Conservation (phyloP, 2,888 invertebrate genomes). For the Drosophila anceps region DNA sequence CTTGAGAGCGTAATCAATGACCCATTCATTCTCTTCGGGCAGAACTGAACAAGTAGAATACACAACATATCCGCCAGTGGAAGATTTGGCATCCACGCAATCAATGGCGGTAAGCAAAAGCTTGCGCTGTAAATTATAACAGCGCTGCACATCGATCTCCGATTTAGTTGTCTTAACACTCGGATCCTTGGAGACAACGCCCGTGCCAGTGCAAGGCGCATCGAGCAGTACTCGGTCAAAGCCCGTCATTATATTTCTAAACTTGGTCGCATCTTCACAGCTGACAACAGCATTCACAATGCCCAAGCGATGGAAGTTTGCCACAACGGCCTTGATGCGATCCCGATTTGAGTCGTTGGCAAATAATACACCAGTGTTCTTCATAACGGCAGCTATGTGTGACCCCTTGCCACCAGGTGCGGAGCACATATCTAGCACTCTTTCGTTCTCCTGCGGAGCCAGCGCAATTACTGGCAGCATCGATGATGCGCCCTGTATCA, state of each 20-base stretch:
- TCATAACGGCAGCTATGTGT: conserved; percentile 99
- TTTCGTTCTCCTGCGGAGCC: conserved; percentile 97
- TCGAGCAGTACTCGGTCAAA: conserved; percentile 98
- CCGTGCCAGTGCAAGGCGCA: conserved; percentile 99
- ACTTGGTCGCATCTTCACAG: conserved; percentile 95
- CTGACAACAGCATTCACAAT: conserved; percentile 97
- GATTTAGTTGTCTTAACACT: conserved; percentile 97
- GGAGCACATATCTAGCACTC: conserved; percentile 97
- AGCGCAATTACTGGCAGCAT: conserved; percentile 99
- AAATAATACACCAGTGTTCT: conserved; percentile 97
- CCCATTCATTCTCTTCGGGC: conserved; percentile 99
- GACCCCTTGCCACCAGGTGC: conserved; percentile 99
- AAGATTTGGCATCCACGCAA: conserved; percentile 95
- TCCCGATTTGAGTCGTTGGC: conserved; percentile 98
- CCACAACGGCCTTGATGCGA: conserved; percentile 95
- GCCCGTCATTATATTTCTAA: conserved; percentile 93
- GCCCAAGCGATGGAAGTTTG: conserved; percentile 98
- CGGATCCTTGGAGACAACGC: conserved; percentile 98
- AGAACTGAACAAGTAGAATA: conserved; percentile 99
- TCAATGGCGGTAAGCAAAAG: conserved; percentile 98
- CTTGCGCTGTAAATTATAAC: conserved; percentile 96
- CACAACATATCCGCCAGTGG: conserved; percentile 97
- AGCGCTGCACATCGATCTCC: conserved; percentile 94
- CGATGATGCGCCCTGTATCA: conserved; percentile 98
- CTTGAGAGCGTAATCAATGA: conserved; percentile 97